Conservation (phyloP, 1,140 invertebrate genomes). For the Ectropis grisescens region DNA sequence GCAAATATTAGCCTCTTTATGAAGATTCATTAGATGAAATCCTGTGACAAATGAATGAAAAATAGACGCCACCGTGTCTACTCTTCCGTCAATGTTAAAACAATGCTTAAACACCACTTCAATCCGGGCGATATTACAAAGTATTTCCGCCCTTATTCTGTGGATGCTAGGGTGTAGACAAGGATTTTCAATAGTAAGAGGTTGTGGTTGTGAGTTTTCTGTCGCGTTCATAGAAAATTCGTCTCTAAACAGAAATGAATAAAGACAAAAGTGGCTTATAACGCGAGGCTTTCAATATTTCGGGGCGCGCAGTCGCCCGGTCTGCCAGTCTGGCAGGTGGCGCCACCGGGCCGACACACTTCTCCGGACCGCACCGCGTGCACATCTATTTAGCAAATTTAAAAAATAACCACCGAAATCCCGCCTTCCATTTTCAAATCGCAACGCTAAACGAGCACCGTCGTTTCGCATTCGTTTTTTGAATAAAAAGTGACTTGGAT, state of each 20-base stretch:
- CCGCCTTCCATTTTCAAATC: conserved; percentile 34
- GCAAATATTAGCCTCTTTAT: too few relatives aligned
- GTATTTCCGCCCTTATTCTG: not conserved
- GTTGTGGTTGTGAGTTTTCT: too few relatives aligned
- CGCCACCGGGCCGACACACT: conserved; percentile 37
- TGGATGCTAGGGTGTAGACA: too few relatives aligned
- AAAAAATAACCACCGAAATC: conserved; percentile 32
- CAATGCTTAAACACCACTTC: conserved; percentile 10
- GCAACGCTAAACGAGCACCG: too few relatives aligned
- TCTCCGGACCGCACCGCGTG: conserved; percentile 18
- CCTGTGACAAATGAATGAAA: conserved; percentile 18
- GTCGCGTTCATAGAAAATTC: too few relatives aligned
- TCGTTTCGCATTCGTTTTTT: too few relatives aligned
- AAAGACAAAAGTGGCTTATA: conserved; percentile 14
- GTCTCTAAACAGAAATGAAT: conserved; percentile 9
- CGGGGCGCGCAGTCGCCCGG: conserved; percentile 37
- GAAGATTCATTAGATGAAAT: too few relatives aligned
- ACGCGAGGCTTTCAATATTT: conserved; percentile 5
- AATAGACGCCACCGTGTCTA: conserved; percentile 27
- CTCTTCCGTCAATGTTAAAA: conserved; percentile 26
- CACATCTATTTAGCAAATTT: conserved; percentile 30
- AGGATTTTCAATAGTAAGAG: too few relatives aligned
- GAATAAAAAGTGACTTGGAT: too few relatives aligned
- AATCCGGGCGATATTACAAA: not conserved
- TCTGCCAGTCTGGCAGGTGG: conserved; percentile 37